Base-by-base conservation (phyloP, 2,888 invertebrate species). In the Zele albiditarsus region DNA sequence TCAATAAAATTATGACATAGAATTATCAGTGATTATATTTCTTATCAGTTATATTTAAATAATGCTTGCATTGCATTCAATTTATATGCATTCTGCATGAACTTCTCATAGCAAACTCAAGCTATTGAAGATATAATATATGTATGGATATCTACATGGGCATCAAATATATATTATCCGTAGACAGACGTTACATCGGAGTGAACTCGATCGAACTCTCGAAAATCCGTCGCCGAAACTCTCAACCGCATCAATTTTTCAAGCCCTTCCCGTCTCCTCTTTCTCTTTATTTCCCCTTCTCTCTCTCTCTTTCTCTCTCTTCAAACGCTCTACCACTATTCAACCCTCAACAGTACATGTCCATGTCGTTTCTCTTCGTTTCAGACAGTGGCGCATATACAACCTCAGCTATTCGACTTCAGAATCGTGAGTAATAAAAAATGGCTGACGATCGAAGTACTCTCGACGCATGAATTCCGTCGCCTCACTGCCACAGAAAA, bases 141-240 rank as follows among this genome's bases (percentile, higher is more conserved):
- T 42, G 12, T 69, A 38, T 58, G 60, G 28, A 46, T 38, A 31
- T 69, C 49, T 49, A 42, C 70, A 70, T 20, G 58, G 33, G 60
- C 60, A 20, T 53, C 53, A 53, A 53, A 53, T 20, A 63, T 31
- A 63, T 28, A 63, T 20, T 69, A 69, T 38, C 27, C 46, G 20
- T 57, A 60, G 28, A 60, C 70, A 57, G 57, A 70, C 53, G 16
- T 60, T 60, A 27, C 31, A 63, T 20, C 33, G 60, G 16, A 58
- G 38, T 70, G 70, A 70, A 70, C 42, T 38, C 60, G 70, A 70
- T 58, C 70, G 65, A 72, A 49, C 71, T 53, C 65, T 65, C 63
- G 71, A 72, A 72, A 72, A 72, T 72, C 65, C 72, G 57, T 63
- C 72, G 46, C 72, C 33, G 57, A 72, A 72, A 72, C 72, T 66